Evolutionary conservation across 2,797 vertebrate genomes (phyloP), one percentile per base, ranked within the genome.

Genomic region (Enteromius mattozi): DNA sequence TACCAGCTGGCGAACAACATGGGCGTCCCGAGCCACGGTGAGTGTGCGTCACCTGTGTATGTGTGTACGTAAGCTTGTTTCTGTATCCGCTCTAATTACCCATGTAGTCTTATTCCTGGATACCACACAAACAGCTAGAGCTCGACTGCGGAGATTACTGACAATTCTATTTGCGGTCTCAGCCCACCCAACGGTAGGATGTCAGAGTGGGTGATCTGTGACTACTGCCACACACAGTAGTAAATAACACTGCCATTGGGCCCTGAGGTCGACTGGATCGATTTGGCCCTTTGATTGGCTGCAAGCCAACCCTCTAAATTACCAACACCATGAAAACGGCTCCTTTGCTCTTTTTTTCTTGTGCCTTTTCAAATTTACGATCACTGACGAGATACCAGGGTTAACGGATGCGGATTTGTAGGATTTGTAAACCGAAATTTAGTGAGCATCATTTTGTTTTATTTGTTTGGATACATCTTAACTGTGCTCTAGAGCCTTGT

Each of bases 1-100:
- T 99, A 96, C 93, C 97, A 99, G 92, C 91, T 99, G 92, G 98
- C 97, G 69, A 97, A 94, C 95, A 97, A 94, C 93, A 97, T 98
- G 96, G 96, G 96, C 6, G 93, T 99, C 82, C 97, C 96, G 2
- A 93, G 94, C 88, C 97, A 98, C 0, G 97, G 95, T 86, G 79
- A 90, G 88, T 83, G 65, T 66, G 65, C 83, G 42, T 49, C 77
- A 54, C 82, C 82, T 89, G 71, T 65, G 4, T 80, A 45, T 79
- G 75, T 86, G 61, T 79, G 56, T 82, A 40, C 42, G 75, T 59
- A 65, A 61, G 78, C 59, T 63, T 63, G 63, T 61, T 56, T 79
- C 24, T 83, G 85, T 74, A 74, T 78, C 61, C 30, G 45, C 45
- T 76, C 78, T 71, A 85, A 83, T 80, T 74, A 24, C 49, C 63